A percentile compares a stretch with the other conserved stretches of the same genome.
Evolutionary conservation across 2,797 vertebrate species (phyloP).

Genomic region (Gouania willdenowi): DNA sequence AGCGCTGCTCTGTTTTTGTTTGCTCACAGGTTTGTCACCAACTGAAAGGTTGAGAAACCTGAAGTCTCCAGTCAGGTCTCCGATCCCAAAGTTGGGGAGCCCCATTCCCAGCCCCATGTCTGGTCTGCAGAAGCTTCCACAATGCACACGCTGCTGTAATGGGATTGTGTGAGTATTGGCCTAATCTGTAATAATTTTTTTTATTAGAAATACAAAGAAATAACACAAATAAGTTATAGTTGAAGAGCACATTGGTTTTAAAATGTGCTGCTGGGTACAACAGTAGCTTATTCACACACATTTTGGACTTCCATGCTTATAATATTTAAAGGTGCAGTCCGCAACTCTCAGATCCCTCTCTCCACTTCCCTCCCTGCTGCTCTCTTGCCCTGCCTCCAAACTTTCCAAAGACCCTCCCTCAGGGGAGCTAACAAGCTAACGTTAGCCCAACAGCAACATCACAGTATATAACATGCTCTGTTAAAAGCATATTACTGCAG

Average conservation of each 20-base stretch:
- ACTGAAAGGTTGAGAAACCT: slow-evolving; percentile 82
- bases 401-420: too few relatives aligned
- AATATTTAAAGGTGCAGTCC: too few relatives aligned
- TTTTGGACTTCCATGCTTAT: too few relatives aligned
- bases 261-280: too few relatives aligned
- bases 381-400: too few relatives aligned
- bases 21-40: slow-evolving; percentile 67
- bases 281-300: too few relatives aligned
- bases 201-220: neutral
- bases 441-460: too few relatives aligned
- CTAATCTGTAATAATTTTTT: neutral
- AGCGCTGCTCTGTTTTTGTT: slow-evolving; percentile 3
- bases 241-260: neutral
- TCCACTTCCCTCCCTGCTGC: too few relatives aligned
- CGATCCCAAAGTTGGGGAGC: slow-evolving; percentile 80
- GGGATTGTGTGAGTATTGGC: slow-evolving; percentile 89
- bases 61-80: slow-evolving; percentile 78
- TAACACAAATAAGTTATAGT: neutral
- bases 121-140: slow-evolving; percentile 87
- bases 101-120: slow-evolving; percentile 75
- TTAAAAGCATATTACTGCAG: too few relatives aligned
- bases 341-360: too few relatives aligned
- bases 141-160: slow-evolving; percentile 89
- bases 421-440: too few relatives aligned
- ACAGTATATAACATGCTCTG: too few relatives aligned